Conservation (phyloP, 2,113 vertebrate genomes). For the Alethe diademata region DNA sequence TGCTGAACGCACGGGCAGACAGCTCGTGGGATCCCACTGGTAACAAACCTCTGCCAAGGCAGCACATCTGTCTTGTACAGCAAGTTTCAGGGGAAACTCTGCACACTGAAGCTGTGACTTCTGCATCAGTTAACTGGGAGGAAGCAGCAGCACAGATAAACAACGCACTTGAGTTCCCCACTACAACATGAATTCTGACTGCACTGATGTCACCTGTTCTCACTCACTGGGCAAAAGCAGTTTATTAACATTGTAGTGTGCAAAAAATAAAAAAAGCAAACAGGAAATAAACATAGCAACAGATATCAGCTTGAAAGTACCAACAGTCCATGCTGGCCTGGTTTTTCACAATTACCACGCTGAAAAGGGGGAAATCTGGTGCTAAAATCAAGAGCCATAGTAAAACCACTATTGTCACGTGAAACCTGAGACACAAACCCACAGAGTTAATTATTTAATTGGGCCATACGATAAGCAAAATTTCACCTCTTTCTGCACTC, state of each 20-base stretch:
- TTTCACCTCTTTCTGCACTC: not conserved
- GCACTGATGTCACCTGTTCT: not conserved
- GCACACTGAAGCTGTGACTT: not conserved
- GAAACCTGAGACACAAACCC: not conserved
- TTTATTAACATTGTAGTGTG: not conserved
- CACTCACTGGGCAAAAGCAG: not conserved
- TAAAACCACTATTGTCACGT: not conserved
- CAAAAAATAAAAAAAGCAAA: too few species aligned
- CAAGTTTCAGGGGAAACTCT: not conserved
- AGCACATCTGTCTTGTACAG: not conserved
- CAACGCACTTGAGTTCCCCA: not conserved
- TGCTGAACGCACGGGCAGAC: rapidly evolving
- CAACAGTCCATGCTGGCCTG: not conserved
- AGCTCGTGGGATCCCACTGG: not conserved
- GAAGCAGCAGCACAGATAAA: not conserved
- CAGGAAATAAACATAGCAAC: not conserved
- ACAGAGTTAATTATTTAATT: not conserved
- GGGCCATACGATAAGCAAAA: not conserved
- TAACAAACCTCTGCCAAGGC: not conserved
- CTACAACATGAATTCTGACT: not conserved
- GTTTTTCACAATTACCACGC: not conserved
- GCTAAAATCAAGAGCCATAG: not conserved
- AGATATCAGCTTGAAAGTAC: not conserved
- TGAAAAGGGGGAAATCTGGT: not conserved
- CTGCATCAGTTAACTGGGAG: not conserved